Conservation (phyloP, 2,888 invertebrate species). For the Anticlea derivata region DNA sequence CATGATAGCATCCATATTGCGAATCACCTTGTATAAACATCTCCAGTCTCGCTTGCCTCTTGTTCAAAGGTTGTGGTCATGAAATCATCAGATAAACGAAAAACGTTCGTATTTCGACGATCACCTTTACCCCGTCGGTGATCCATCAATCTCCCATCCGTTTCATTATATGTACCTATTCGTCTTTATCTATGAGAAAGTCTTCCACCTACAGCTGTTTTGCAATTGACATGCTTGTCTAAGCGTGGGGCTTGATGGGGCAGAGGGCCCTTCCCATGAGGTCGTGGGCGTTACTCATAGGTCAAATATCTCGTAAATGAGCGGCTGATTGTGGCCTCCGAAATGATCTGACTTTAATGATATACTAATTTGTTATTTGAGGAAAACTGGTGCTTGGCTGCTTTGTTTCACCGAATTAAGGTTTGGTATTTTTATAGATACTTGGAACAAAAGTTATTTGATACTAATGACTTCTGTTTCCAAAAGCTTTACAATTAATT, state of each 20-base stretch:
- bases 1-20: too few species aligned
- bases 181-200: conserved; percentile 28
- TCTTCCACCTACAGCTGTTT: conserved; percentile 35
- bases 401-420: conserved; percentile 14
- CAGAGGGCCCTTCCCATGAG: conserved; percentile 37
- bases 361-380: conserved; percentile 27
- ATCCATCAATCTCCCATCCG: conserved; percentile 34
- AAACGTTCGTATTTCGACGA: too few species aligned
- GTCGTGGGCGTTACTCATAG: conserved; percentile 36
- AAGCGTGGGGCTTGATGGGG: conserved; percentile 35
- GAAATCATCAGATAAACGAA: too few species aligned
- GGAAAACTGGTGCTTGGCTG: conserved; percentile 7
- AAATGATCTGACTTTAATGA: conserved; percentile 30
- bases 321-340: conserved; percentile 27
- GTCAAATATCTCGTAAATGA: conserved; percentile 38
- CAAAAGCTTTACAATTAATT: not conserved
- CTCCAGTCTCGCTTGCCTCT: too few species aligned
- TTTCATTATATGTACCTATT: conserved; percentile 23
- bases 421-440: conserved; percentile 6
- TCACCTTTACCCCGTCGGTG: conserved; percentile 15
- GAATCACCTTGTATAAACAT: too few species aligned
- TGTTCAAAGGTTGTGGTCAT: too few species aligned
- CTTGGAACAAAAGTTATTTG: conserved; percentile 4
- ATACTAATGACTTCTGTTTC: not conserved
- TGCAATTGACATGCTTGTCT: conserved; percentile 31